Evolutionary conservation across 2,113 vertebrate genomes (phyloP), one percentile per base, ranked within the genome.

Genomic region (Brienomyrus brachyistius): DNA sequence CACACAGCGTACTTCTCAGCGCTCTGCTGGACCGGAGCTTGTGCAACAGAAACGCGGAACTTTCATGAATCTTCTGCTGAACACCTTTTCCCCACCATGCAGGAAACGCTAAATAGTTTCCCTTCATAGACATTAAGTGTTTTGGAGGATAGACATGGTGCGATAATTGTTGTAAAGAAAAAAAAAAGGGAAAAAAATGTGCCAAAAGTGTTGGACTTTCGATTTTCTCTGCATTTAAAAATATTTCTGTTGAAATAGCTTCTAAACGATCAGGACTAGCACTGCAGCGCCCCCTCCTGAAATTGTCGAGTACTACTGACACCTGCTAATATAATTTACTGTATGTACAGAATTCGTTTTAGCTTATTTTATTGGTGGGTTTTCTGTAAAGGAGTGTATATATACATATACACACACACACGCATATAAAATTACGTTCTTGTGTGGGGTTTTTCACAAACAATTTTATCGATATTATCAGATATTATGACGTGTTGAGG

Each of bases 231-330:
- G 94, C 93, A 92, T 95, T 95, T 95, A 94, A 94, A 93, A 95
- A 94, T 94, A 94, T 93, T 94, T 51, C 94, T 94, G 93, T 94
- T 94, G 91, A 92, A 93, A 93, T 94, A 54, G 90, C 93, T 94
- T 93, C 93, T 93, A 92, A 91, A 94, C 95, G 95, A 94, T 95
- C 95, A 93, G 93, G 95, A 92, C 94, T 93, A 95, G 95, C 94
- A 95, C 95, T 95, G 95, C 95, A 94, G 95, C 96, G 96, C 95
- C 95, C 95, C 95, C 95, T 96, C 95, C 95, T 96, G 96, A 94
- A 94, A 95, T 95, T 96, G 94, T 96, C 96, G 94, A 96, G 95
- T 95, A 95, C 92, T 94, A 93, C 94, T 94, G 92, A 94, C 92
- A 94, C 94, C 93, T 94, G 90, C 92, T 91, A 94, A 93, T 92